A percentile compares a stretch with the other conserved stretches of the same genome.
phyloP scores from a whole-genome alignment of 2,113 vertebrate species.

The Onychorhynchus coronatus region DNA sequence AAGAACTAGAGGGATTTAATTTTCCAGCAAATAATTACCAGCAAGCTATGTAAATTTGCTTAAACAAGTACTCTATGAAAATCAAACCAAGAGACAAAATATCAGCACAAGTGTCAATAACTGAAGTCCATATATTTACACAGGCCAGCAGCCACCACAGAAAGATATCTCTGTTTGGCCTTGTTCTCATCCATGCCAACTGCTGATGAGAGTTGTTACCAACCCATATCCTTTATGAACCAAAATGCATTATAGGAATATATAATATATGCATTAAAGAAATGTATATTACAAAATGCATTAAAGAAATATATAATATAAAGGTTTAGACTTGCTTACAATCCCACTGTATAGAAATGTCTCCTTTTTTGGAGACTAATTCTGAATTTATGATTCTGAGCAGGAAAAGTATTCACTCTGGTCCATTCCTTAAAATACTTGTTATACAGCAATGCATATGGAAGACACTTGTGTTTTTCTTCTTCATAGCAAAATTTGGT shows the following conservation, averaged over 20 bases:
- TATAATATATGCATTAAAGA: background rate
- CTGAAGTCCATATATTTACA: background rate
- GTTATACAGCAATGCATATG: background rate
- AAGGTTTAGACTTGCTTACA: background rate
- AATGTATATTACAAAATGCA: background rate
- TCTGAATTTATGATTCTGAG: background rate
- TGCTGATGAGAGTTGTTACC: background rate
- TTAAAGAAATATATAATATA: background rate
- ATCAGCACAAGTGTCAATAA: background rate
- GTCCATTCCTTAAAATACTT: background rate
- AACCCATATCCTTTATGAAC: background rate
- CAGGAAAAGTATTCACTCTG: background rate
- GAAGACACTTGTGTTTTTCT: background rate
- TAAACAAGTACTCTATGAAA: background rate
- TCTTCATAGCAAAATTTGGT: background rate
- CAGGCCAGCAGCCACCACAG: background rate
- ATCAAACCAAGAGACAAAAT: background rate
- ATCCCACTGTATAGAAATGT: background rate
- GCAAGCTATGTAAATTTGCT: background rate
- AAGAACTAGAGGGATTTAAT: background rate
- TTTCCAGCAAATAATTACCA: background rate
- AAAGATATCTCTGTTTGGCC: background rate
- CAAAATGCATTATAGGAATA: background rate
- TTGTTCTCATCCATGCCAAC: background rate
- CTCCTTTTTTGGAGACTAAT: background rate